phyloP scores from a whole-genome alignment of 2,113 vertebrate species.

The Oenanthe melanoleuca region DNA sequence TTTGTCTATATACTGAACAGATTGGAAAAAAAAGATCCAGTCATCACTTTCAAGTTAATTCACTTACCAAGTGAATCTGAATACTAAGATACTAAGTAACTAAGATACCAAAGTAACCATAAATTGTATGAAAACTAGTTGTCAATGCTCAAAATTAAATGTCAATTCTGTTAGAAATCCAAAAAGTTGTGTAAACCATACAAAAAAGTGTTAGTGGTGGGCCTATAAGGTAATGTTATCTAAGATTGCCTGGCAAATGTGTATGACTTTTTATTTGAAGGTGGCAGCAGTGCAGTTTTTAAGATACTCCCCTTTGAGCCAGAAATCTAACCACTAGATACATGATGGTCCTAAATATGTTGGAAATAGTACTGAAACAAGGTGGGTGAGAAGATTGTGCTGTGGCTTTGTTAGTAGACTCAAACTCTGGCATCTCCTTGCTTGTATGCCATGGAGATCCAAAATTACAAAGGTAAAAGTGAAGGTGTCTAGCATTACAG shows the following conservation, averaged over 20 bases:
- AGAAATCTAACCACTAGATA: neutral
- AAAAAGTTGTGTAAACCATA: neutral
- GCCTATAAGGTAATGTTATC: neutral
- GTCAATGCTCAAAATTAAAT: neutral
- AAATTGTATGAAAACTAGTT: neutral
- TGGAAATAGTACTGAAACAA: neutral
- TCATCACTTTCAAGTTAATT: neutral
- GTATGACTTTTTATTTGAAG: neutral
- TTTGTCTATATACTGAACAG: neutral
- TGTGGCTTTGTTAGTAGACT: neutral
- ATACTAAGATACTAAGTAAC: neutral
- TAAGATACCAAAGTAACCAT: neutral
- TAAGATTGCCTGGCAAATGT: neutral
- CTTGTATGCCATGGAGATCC: fast-evolving
- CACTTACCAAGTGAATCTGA: neutral
- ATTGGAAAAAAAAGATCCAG: neutral
- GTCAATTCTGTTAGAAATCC: neutral
- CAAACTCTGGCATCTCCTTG: neutral
- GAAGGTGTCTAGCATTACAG: neutral
- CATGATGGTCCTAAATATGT: neutral
- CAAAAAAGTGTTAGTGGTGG: fast-evolving
- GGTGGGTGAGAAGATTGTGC: neutral
- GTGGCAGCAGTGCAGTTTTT: neutral
- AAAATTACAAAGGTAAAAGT: neutral
- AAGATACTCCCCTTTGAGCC: neutral